A percentile compares a stretch with the other conserved stretches of the same genome.
Evolutionary conservation across 2,888 invertebrate species (phyloP).

Genomic region (Belgica antarctica): DNA sequence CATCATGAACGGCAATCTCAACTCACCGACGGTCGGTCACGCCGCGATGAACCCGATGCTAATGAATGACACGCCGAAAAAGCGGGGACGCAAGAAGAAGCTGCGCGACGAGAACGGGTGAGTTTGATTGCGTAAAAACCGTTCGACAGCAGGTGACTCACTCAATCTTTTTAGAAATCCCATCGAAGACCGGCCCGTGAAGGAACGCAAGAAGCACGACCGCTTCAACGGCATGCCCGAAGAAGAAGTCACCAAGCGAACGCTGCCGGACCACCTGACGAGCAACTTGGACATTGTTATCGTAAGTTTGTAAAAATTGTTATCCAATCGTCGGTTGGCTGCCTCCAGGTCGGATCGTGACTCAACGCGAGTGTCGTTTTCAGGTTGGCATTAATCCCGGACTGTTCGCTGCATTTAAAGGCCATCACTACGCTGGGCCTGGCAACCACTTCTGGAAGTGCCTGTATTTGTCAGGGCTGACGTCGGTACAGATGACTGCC

Average conservation of each 20-base stretch:
- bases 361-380: constrained; percentile 46
- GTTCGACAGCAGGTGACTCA: neutral
- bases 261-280: constrained; percentile 90
- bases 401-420: constrained; percentile 94
- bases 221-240: constrained; percentile 95
- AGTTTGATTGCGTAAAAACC: constrained; percentile 50
- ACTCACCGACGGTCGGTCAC: constrained; percentile 50
- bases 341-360: constrained; percentile 13
- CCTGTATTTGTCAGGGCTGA: constrained; percentile 88
- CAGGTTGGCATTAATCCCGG: constrained; percentile 99
- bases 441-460: constrained; percentile 99
- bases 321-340: constrained; percentile 25
- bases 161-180: constrained; percentile 43
- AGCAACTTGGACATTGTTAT: constrained; percentile 96
- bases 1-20: constrained; percentile 47
- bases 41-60: constrained; percentile 50
- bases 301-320: constrained; percentile 68
- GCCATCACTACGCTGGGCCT: constrained; percentile 97
- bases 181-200: constrained; percentile 56
- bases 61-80: constrained; percentile 64
- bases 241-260: constrained; percentile 90
- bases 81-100: constrained; percentile 85
- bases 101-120: constrained; percentile 64
- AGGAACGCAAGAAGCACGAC: constrained; percentile 91
- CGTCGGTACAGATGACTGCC: constrained; percentile 92